Conservation (phyloP, 2,797 vertebrate genomes). For the Malacoctenus gilli region DNA sequence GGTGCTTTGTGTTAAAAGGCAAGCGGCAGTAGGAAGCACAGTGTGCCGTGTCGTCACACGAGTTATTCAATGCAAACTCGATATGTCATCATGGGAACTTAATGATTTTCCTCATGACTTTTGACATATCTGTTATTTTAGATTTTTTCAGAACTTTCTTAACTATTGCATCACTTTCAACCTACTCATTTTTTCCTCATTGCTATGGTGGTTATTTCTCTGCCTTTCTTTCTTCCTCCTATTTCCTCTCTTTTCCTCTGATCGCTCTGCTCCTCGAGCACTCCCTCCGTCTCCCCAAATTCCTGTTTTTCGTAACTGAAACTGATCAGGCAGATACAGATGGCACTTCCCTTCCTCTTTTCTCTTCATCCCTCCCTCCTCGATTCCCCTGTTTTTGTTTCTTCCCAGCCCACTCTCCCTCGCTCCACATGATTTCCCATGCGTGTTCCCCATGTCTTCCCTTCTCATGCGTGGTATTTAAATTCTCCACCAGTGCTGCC, state of each 20-base stretch:
- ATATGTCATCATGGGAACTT: no score
- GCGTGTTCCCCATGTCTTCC: constrained; percentile 8
- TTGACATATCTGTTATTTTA: no score
- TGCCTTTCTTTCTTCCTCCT: not conserved
- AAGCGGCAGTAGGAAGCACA: not conserved
- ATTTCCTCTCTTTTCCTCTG: not conserved
- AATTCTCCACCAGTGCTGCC: constrained; percentile 55
- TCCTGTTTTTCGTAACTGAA: constrained; percentile 52
- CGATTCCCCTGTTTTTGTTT: constrained; percentile 21
- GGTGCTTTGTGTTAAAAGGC: not conserved
- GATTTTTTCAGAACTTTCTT: no score
- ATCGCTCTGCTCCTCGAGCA: not conserved
- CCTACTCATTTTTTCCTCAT: not conserved
- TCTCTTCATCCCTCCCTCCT: constrained; percentile 18
- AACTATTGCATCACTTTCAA: no score
- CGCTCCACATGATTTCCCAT: constrained; percentile 27
- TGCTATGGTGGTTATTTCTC: no score
- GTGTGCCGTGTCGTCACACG: not conserved
- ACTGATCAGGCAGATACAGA: constrained; percentile 67
- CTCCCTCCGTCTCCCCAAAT: constrained; percentile 1
- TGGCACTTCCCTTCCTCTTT: constrained; percentile 35
- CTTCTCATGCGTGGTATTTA: constrained; percentile 50
- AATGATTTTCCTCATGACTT: no score
- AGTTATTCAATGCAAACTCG: no score
- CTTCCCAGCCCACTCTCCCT: constrained; percentile 31